Base-by-base conservation (phyloP, 2,113 vertebrate species). In the Pedionomus torquatus region DNA sequence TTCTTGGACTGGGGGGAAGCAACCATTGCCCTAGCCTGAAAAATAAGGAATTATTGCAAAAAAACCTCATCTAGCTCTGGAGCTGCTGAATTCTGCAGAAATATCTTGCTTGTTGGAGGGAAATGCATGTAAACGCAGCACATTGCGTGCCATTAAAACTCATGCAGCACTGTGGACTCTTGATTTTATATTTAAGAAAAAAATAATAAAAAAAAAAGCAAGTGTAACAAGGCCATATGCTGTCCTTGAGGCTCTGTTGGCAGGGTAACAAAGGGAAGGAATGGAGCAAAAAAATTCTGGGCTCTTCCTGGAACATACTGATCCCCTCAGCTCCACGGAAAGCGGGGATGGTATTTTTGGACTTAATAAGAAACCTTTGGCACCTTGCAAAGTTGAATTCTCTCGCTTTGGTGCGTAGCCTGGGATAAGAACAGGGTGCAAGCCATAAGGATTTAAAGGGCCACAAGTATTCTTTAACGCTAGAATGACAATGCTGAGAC, bases 261-360 rank as follows among this genome's bases (percentile, higher is more conserved):
- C 96, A 96, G 69, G 26, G 17, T 54, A 89, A 95, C 88, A 93
- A 96, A 95, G 66, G 70, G 37, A 94, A 95, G 77, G 48, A 68
- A 87, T 66, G 78, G 72, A 94, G 61, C 48, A 94, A 87, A 96
- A 91, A 68, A 89, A 74, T 37, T 93, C 82, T 60, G 63, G 90
- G 75, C 82, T 95, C 90, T 97, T 96, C 93, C 90, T 94, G 92
- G 95, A 94, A 96, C 93, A 77, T 37, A 52, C 91, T 84, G 94
- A 96, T 96, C 87, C 44, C 76, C 54, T 94, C 78, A 57, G 93
- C 77, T 93, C 87, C 93, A 83, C 0, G 0, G 81, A 89, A 96
- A 87, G 49, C 75, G 80, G 58, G 41, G 66, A 83, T 65, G 89
- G 52, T 94, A 93, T 95, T 96, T 97, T 84, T 80, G 87, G 90